A percentile compares a stretch with the other conserved stretches of the same genome.
Evolutionary conservation across 2,113 vertebrate genomes (phyloP).

Genomic region (Lagopus muta): DNA sequence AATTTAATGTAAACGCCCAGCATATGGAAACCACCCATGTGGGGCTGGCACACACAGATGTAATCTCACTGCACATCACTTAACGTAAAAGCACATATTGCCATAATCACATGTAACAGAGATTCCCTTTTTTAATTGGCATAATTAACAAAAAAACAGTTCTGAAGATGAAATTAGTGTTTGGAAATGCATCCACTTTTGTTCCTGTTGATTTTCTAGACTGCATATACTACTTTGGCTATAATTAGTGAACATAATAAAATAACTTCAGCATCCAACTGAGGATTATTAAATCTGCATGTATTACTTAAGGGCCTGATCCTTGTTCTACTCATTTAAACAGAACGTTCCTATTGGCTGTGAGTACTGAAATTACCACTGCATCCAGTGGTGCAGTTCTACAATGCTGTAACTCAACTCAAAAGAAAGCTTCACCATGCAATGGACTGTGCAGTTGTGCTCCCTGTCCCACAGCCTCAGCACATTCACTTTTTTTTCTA

Average conservation of each 20-base stretch:
- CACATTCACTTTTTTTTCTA: not conserved
- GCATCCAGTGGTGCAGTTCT: not conserved
- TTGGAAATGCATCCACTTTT: constrained; percentile 10
- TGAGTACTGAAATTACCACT: not conserved
- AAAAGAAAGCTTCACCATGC: not conserved
- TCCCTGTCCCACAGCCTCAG: not conserved
- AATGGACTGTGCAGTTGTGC: not conserved
- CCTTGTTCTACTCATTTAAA: not conserved
- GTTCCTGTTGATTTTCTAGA: constrained; percentile 48
- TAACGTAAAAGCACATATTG: not conserved
- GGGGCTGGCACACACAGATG: not conserved
- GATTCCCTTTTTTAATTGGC: constrained; percentile 34
- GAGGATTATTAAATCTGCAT: constrained; percentile 15
- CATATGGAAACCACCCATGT: not conserved
- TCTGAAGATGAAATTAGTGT: constrained; percentile 36
- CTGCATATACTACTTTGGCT: constrained; percentile 1
- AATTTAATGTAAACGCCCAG: not conserved
- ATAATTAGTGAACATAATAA: constrained; percentile 35
- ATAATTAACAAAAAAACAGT: not conserved
- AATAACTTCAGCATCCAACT: constrained; percentile 38
- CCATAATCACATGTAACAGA: not conserved
- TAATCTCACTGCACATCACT: not conserved
- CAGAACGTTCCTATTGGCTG: not conserved
- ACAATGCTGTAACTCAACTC: not conserved
- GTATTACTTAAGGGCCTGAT: constrained; percentile 33